Evolutionary conservation across 2,113 vertebrate species (phyloP).

Genomic region (Syrmaticus mikado): DNA sequence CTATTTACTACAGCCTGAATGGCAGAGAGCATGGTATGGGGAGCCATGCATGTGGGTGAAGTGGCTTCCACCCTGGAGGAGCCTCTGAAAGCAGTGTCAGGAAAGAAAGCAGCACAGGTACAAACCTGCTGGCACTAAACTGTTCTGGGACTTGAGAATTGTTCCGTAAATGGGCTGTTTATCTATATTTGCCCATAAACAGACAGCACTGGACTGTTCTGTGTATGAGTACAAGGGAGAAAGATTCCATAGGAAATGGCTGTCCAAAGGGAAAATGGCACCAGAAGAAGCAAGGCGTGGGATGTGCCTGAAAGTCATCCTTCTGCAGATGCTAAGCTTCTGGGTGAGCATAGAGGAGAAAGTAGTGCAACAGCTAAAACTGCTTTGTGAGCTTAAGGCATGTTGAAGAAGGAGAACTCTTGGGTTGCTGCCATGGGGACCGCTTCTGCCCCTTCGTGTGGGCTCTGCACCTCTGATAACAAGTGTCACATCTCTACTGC

Average conservation of each 20-base stretch:
- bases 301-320: not conserved
- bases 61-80: not conserved
- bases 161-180: not conserved
- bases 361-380: not conserved
- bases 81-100: not conserved
- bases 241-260: not conserved
- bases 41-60: rapidly evolving
- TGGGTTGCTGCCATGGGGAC: not conserved
- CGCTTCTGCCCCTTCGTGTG: not conserved
- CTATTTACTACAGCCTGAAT: not conserved
- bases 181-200: not conserved
- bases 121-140: not conserved
- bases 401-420: not conserved
- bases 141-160: not conserved
- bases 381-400: not conserved
- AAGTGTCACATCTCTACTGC: not conserved
- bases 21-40: not conserved
- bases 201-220: not conserved
- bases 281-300: not conserved
- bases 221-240: not conserved
- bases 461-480: not conserved
- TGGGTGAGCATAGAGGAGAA: not conserved
- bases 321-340: not conserved
- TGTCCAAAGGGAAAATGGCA: not conserved
- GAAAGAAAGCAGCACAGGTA: not conserved